Percentiles rank a stretch among this genome's conserved stretches.
phyloP scores from a whole-genome alignment of 2,888 invertebrate species.

The Cremastinae sp. region DNA sequence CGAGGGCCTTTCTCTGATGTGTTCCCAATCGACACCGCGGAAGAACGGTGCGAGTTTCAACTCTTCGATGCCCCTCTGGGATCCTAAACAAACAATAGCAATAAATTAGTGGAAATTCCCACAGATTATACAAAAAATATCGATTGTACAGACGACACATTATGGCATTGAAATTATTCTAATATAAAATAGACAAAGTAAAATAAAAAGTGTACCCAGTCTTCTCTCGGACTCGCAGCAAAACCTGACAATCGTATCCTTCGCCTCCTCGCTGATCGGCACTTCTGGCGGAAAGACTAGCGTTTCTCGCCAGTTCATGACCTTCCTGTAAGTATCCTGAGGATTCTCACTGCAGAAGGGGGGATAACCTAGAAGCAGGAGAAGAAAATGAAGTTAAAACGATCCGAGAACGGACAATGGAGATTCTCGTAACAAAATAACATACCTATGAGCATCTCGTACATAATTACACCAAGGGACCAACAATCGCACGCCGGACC shows the following conservation, averaged over 20 bases:
- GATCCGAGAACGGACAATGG: constrained; percentile 10
- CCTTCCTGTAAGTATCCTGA: constrained; percentile 97
- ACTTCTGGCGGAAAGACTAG: constrained; percentile 99
- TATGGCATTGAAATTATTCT: too few relatives aligned
- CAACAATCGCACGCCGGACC: constrained; percentile 99
- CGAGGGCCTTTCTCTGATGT: constrained; percentile 98
- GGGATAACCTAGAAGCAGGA: constrained; percentile 88
- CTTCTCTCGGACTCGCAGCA: constrained; percentile 98
- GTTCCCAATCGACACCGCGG: constrained; percentile 99
- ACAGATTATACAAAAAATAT: too few relatives aligned
- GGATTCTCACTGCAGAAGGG: constrained; percentile 99
- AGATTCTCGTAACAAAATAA: neutral
- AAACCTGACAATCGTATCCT: constrained; percentile 96
- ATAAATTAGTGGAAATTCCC: neutral
- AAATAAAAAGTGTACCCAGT: constrained; percentile 79
- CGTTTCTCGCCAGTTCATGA: constrained; percentile 99
- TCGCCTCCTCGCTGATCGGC: constrained; percentile 98
- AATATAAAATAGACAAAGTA: neutral
- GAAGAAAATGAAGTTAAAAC: neutral
- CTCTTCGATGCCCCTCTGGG: constrained; percentile 95
- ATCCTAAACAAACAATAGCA: constrained; percentile 82
- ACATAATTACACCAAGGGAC: constrained; percentile 99
- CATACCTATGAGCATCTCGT: constrained; percentile 98
- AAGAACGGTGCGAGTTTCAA: constrained; percentile 96
- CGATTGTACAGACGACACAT: too few relatives aligned